These are phyloP conservation scores for Trichosurus vulpecula DNA, from an alignment of 2,797 vertebrate species.

Conservation along the genomic window DNA sequence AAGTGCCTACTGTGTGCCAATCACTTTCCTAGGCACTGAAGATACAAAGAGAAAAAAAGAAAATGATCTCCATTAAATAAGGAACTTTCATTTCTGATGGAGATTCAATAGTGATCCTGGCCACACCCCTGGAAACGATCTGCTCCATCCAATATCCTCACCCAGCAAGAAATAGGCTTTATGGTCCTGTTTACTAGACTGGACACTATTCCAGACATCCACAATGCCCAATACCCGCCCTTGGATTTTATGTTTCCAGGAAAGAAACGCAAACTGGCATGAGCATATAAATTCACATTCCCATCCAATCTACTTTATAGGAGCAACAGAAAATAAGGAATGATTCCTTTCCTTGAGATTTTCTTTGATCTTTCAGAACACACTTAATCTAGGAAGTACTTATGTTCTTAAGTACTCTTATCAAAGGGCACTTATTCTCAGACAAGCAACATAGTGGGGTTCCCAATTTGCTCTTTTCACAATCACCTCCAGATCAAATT, in stretches of 20 bases:
- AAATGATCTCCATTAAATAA: background rate
- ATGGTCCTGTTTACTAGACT: background rate
- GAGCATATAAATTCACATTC: background rate
- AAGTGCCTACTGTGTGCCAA: background rate
- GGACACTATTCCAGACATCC: background rate
- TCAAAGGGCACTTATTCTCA: constrained; percentile 34
- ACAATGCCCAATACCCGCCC: background rate
- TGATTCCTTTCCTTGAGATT: background rate
- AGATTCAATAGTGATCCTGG: constrained; percentile 14
- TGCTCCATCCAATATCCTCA: background rate
- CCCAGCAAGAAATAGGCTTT: background rate
- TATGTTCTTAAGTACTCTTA: background rate
- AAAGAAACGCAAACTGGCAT: background rate
- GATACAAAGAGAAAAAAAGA: background rate
- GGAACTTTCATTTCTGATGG: background rate
- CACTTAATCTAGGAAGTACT: background rate
- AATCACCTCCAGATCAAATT: constrained; percentile 34
- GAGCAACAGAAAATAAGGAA: background rate
- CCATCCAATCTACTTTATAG: background rate
- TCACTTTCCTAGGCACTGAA: background rate
- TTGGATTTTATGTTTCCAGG: background rate
- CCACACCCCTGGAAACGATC: background rate
- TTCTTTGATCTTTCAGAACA: constrained; percentile 24
- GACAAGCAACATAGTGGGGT: background rate
- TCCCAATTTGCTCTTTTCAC: constrained; percentile 30